phyloP scores from a whole-genome alignment of 2,797 vertebrate species.

The Australoheros facetus region DNA sequence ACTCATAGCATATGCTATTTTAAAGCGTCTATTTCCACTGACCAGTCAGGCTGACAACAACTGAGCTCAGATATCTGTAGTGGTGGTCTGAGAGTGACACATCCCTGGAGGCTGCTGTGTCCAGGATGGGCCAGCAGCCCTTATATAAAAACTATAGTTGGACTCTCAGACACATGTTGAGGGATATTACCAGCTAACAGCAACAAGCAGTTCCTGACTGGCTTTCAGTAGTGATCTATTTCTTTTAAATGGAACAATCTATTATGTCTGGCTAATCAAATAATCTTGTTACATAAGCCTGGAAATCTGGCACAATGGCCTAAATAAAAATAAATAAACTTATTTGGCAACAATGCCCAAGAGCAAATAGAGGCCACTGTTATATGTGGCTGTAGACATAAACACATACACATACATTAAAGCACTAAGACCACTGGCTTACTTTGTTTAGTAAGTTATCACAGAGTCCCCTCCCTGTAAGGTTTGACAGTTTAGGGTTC shows the following conservation, averaged over 20 bases:
- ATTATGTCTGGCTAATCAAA: not conserved
- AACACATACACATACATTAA: not conserved
- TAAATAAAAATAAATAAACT: constrained; percentile 37
- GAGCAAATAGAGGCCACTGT: constrained; percentile 15
- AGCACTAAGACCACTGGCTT: not conserved
- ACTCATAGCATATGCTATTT: constrained; percentile 50
- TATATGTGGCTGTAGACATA: not conserved
- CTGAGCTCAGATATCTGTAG: constrained; percentile 65
- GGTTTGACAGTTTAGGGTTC: not conserved
- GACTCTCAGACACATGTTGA: constrained; percentile 23
- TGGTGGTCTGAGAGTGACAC: constrained; percentile 58
- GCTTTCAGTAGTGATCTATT: not conserved
- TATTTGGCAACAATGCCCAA: constrained; percentile 1
- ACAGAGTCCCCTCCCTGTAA: no score
- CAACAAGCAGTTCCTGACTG: constrained; percentile 13
- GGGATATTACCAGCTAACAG: constrained; percentile 19
- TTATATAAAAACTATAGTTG: constrained; percentile 35
- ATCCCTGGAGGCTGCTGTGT: constrained; percentile 45
- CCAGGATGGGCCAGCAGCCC: constrained; percentile 48
- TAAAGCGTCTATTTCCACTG: constrained; percentile 67
- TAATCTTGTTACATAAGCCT: not conserved
- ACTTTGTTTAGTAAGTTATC: not conserved
- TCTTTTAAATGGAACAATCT: constrained; percentile 1
- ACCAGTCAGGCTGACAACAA: constrained; percentile 59
- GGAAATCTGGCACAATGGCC: not conserved